Conservation (phyloP, 2,888 invertebrate species). For the Ormyrus rosae region DNA sequence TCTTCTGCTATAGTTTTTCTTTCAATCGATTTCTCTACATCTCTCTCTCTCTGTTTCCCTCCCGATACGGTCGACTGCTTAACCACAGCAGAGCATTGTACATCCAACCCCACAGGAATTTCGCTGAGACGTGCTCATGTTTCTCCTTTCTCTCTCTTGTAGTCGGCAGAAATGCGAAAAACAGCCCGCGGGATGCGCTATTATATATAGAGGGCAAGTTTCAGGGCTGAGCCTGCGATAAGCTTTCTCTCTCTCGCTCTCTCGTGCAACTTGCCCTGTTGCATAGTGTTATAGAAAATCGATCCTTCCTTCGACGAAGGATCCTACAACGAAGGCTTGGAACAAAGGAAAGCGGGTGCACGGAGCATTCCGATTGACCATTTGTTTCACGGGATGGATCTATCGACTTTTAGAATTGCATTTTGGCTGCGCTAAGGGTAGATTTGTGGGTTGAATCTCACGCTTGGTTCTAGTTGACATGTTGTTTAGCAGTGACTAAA, state of each 20-base stretch:
- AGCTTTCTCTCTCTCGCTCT: background rate
- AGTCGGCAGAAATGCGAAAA: slow-evolving; percentile 29
- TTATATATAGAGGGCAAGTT: slow-evolving; percentile 34
- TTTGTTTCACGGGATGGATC: background rate
- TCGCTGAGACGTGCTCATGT: slow-evolving; percentile 34
- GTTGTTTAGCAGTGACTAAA: too few relatives aligned
- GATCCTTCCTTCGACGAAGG: slow-evolving; percentile 18
- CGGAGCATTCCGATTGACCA: background rate
- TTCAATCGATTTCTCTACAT: background rate
- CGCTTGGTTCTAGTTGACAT: too few relatives aligned
- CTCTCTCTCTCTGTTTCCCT: background rate
- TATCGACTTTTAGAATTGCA: slow-evolving; percentile 5
- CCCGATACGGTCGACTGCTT: slow-evolving; percentile 7
- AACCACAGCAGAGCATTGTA: slow-evolving; percentile 10
- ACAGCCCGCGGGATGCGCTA: slow-evolving; percentile 18
- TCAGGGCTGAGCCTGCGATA: slow-evolving; percentile 1
- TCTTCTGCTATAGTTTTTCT: background rate
- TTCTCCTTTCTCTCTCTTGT: slow-evolving; percentile 12
- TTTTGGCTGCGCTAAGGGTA: too few relatives aligned
- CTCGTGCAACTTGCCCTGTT: background rate
- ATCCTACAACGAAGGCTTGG: background rate
- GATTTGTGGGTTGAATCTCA: too few relatives aligned
- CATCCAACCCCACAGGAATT: slow-evolving; percentile 34
- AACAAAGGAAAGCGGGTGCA: background rate
- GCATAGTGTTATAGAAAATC: slow-evolving; percentile 38